Conservation (phyloP, 92 coral and sea anemone genomes). For the Palythoa caribaeorum region DNA sequence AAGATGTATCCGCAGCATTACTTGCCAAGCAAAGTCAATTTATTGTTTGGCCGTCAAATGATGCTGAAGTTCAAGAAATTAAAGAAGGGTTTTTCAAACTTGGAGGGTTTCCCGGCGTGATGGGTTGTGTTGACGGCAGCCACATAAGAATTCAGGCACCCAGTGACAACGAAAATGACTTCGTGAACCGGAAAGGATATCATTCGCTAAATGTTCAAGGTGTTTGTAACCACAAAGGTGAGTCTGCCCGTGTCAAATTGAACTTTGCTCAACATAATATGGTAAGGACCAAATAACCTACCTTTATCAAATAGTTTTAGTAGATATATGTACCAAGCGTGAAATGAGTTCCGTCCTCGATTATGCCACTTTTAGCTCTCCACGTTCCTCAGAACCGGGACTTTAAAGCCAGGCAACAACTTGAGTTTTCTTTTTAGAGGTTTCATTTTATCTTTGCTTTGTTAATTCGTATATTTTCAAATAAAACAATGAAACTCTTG, state of each 20-base stretch:
- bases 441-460: constrained; percentile 8
- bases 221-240: constrained; percentile 20
- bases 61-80: constrained; percentile 2
- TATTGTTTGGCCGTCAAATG: constrained; percentile 22
- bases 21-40: constrained; percentile 8
- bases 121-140: not conserved
- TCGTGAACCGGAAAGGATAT: not conserved
- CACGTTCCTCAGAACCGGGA: not conserved
- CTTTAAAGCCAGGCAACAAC: not conserved
- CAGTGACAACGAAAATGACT: not conserved
- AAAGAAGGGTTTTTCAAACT: not conserved
- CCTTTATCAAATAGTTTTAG: constrained; percentile 2
- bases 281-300: not conserved
- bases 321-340: constrained; percentile 1
- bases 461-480: not conserved
- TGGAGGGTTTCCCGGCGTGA: not conserved
- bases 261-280: constrained; percentile 2
- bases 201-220: constrained; percentile 7
- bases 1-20: not conserved
- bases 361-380: constrained; percentile 1
- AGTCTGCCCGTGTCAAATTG: not conserved
- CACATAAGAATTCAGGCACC: constrained; percentile 8
- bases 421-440: not conserved
- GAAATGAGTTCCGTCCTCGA: constrained; percentile 3
- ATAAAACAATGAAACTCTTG: not conserved